A percentile compares a stretch with the other conserved stretches of the same genome.
Evolutionary conservation across 2,888 invertebrate genomes (phyloP).

Genomic region (Microctonus hyperodae): DNA sequence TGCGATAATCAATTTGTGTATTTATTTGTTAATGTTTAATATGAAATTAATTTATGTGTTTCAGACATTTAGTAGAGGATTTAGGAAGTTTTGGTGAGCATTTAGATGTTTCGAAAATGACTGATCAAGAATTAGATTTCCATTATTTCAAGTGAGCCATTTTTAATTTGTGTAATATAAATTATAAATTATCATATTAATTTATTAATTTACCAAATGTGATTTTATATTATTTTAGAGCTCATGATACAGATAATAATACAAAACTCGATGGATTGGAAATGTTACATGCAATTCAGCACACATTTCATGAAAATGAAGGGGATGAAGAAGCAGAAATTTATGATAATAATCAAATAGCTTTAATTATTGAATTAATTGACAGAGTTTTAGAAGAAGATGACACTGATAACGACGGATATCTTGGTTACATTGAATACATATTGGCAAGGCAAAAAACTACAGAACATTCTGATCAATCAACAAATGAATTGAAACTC

Average conservation of each 20-base stretch:
- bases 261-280: conserved; percentile 89
- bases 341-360: conserved; percentile 44
- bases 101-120: conserved; percentile 74
- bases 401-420: conserved; percentile 86
- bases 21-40: conserved; percentile 13
- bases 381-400: conserved; percentile 85
- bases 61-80: conserved; percentile 83
- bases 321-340: conserved; percentile 59
- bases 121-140: conserved; percentile 85
- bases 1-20: background rate
- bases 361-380: conserved; percentile 71
- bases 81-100: conserved; percentile 71
- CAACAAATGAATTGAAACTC: conserved; percentile 39
- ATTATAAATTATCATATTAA: too few species aligned
- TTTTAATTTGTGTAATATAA: background rate
- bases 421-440: conserved; percentile 85
- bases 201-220: conserved; percentile 12
- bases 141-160: conserved; percentile 75
- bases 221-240: conserved; percentile 52
- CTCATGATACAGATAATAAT: conserved; percentile 91
- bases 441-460: conserved; percentile 63
- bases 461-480: conserved; percentile 36
- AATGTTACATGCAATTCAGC: conserved; percentile 82
- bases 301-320: conserved; percentile 72
- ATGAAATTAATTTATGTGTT: conserved; percentile 27